phyloP scores from a whole-genome alignment of 2,888 invertebrate species.

The Neoascia interrupta region DNA sequence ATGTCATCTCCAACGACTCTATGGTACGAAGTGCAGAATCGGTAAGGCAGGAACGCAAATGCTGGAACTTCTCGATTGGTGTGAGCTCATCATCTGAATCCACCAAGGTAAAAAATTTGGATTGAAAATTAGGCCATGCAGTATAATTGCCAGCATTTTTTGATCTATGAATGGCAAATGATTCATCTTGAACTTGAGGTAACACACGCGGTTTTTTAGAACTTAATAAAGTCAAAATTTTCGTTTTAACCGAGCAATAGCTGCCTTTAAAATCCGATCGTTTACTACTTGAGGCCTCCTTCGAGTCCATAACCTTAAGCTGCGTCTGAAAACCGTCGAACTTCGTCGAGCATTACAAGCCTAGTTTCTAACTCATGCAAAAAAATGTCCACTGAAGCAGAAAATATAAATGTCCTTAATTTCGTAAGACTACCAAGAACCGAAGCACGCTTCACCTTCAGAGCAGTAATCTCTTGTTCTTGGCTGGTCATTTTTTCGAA shows the following conservation, averaged over 20 bases:
- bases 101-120: constrained; percentile 8
- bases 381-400: not conserved
- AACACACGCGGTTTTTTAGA: not conserved
- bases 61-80: constrained; percentile 31
- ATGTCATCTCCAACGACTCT: constrained; percentile 10
- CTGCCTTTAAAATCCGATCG: not conserved
- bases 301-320: not conserved
- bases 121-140: constrained; percentile 23
- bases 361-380: not conserved
- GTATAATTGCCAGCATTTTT: constrained; percentile 26
- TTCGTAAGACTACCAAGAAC: not conserved
- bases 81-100: constrained; percentile 6
- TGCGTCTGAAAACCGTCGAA: constrained; percentile 1
- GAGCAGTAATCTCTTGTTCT: not conserved
- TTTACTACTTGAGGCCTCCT: not conserved
- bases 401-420: not conserved
- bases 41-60: constrained; percentile 16
- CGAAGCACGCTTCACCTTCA: not conserved
- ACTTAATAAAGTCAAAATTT: constrained; percentile 1
- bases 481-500: no score
- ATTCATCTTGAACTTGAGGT: not conserved
- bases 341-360: not conserved
- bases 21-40: constrained; percentile 8
- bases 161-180: no score
- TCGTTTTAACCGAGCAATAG: constrained; percentile 1